Evolutionary conservation across 2,888 invertebrate species (phyloP).

Genomic region (Brachyopa scutellaris): DNA sequence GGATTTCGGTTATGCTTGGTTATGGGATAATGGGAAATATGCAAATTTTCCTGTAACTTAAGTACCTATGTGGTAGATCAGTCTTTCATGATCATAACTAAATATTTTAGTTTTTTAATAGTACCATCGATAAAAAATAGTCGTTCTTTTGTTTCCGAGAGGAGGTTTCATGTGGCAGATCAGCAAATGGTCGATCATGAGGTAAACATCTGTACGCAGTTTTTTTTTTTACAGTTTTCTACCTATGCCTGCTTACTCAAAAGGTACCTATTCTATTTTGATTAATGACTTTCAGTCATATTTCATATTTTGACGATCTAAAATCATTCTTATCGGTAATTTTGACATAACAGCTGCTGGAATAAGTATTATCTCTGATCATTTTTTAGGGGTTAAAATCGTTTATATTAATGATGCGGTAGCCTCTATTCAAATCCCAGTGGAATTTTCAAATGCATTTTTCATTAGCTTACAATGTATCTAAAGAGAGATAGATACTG

Average conservation of each 20-base stretch:
- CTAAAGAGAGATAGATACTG: not conserved
- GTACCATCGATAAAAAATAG: too few relatives aligned
- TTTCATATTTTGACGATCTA: slow-evolving; percentile 27
- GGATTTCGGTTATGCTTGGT: not conserved
- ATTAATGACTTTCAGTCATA: slow-evolving; percentile 57
- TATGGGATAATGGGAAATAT: too few relatives aligned
- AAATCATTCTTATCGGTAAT: slow-evolving; percentile 6
- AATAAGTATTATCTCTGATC: not conserved
- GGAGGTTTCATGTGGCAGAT: not conserved
- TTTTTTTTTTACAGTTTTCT: not conserved
- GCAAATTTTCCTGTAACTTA: too few relatives aligned
- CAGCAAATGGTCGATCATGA: too few relatives aligned
- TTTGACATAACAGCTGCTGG: slow-evolving; percentile 41
- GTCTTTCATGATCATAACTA: too few relatives aligned
- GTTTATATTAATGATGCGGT: slow-evolving; percentile 33
- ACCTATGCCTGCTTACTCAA: slow-evolving; percentile 1
- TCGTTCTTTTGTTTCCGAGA: too few relatives aligned
- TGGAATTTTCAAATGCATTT: not conserved
- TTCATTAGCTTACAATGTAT: not conserved
- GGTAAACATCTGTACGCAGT: not conserved
- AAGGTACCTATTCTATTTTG: slow-evolving; percentile 23
- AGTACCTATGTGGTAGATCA: slow-evolving; percentile 14
- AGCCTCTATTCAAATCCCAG: slow-evolving; percentile 20
- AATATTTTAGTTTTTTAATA: too few relatives aligned
- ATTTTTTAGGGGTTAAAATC: slow-evolving; percentile 7